Evolutionary conservation across 2,797 vertebrate species (phyloP).

Genomic region (Chaunax sp.): DNA sequence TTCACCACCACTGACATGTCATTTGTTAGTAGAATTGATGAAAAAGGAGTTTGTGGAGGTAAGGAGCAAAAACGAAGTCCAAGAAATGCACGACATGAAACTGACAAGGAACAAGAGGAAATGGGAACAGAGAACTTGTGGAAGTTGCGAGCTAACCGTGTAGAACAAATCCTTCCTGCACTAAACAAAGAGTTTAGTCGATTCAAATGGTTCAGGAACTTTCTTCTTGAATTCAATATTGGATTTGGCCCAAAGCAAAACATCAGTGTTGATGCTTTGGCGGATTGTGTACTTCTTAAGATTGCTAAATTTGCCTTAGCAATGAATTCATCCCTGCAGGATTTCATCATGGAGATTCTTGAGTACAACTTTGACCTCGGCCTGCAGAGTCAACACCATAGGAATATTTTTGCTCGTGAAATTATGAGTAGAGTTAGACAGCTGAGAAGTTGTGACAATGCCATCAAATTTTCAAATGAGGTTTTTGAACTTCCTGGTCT

Average conservation of each 20-base stretch:
- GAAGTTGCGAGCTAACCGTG: constrained; percentile 33
- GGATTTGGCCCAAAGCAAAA: constrained; percentile 35
- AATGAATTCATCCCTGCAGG: constrained; percentile 37
- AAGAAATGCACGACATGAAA: background rate
- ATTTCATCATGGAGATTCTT: constrained; percentile 53
- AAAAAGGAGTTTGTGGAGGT: background rate
- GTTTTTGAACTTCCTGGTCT: constrained; percentile 33
- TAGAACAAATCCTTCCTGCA: constrained; percentile 17
- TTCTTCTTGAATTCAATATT: constrained; percentile 33
- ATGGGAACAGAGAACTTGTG: constrained; percentile 11
- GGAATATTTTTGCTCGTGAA: constrained; percentile 18
- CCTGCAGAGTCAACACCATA: constrained; percentile 10
- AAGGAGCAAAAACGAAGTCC: background rate
- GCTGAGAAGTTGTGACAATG: constrained; percentile 4
- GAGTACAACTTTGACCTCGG: constrained; percentile 42
- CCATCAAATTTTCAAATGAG: constrained; percentile 24
- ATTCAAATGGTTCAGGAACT: fast-evolving
- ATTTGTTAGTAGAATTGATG: background rate
- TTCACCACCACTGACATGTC: background rate
- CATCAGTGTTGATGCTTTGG: constrained; percentile 21
- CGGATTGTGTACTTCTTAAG: constrained; percentile 2
- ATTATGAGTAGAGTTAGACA: constrained; percentile 24
- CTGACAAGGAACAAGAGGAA: background rate
- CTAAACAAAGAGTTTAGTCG: background rate
- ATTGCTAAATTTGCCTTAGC: constrained; percentile 39